These are phyloP conservation scores for Chunga burmeisteri DNA, from an alignment of 2,113 vertebrate genomes.

Conservation along the genomic window DNA sequence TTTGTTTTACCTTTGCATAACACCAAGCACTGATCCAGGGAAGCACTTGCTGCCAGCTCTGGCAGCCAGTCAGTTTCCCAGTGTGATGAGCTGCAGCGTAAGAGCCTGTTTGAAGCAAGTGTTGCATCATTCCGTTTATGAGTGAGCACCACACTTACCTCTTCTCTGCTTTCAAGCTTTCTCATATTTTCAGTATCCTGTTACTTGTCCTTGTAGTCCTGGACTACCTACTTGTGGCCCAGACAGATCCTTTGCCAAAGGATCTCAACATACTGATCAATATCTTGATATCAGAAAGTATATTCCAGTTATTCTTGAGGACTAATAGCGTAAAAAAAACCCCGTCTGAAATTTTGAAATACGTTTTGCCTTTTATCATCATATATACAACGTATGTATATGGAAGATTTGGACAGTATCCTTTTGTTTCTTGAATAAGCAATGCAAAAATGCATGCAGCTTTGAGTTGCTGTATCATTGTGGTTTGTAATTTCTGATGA, in stretches of 20 bases:
- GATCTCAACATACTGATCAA: background rate
- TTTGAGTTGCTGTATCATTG: background rate
- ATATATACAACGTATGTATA: rapidly evolving
- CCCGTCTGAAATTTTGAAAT: background rate
- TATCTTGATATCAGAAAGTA: background rate
- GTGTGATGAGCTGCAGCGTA: background rate
- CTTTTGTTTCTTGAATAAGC: background rate
- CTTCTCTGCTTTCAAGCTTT: background rate
- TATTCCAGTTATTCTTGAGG: background rate
- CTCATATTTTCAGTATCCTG: background rate
- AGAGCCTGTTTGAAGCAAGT: background rate
- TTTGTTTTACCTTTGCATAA: background rate
- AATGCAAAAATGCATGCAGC: background rate
- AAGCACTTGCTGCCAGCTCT: background rate
- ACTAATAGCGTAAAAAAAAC: background rate
- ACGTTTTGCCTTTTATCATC: background rate
- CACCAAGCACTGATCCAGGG: background rate
- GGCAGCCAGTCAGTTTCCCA: background rate
- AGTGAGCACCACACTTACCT: background rate
- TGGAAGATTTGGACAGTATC: background rate
- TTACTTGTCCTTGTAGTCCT: background rate
- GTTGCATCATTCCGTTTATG: background rate
- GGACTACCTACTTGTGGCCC: background rate
- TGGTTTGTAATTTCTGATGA: background rate
- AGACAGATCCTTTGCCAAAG: background rate